Conservation (phyloP, 1,140 invertebrate genomes). For the Thalassaphorura encarpata region DNA sequence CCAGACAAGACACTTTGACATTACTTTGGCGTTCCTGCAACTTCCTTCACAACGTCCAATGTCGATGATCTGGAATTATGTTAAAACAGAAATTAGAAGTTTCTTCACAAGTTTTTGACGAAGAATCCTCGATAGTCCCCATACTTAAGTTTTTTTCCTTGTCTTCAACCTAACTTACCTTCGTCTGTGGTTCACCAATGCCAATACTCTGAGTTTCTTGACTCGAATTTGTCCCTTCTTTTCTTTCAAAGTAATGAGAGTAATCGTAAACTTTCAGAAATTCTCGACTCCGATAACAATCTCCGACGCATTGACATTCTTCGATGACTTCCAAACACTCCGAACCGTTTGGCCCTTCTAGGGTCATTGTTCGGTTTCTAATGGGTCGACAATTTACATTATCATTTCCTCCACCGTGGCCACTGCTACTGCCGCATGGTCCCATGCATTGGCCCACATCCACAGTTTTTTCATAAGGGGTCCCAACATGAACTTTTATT, state of each 20-base stretch:
- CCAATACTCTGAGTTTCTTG: background rate
- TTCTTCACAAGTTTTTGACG: background rate
- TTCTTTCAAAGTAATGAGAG: constrained; percentile 10
- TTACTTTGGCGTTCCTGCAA: constrained; percentile 33
- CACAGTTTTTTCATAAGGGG: constrained; percentile 41
- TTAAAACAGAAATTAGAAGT: background rate
- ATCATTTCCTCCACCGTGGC: background rate
- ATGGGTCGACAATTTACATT: constrained; percentile 35
- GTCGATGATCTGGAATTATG: constrained; percentile 40
- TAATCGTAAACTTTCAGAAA: constrained; percentile 35
- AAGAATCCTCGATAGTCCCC: background rate
- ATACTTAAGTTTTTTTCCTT: background rate
- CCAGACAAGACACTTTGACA: constrained; percentile 27
- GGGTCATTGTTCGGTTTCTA: constrained; percentile 41
- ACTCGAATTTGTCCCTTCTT: background rate
- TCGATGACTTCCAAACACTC: constrained; percentile 28
- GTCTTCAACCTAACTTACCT: background rate
- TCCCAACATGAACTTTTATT: constrained; percentile 41
- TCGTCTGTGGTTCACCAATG: background rate
- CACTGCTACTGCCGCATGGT: constrained; percentile 37
- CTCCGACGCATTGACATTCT: constrained; percentile 30
- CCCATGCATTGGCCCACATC: constrained; percentile 44
- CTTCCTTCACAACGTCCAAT: constrained; percentile 43
- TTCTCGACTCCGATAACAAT: constrained; percentile 29
- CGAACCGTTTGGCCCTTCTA: constrained; percentile 44